phyloP scores from a whole-genome alignment of 2,113 vertebrate genomes.

The Aix galericulata region DNA sequence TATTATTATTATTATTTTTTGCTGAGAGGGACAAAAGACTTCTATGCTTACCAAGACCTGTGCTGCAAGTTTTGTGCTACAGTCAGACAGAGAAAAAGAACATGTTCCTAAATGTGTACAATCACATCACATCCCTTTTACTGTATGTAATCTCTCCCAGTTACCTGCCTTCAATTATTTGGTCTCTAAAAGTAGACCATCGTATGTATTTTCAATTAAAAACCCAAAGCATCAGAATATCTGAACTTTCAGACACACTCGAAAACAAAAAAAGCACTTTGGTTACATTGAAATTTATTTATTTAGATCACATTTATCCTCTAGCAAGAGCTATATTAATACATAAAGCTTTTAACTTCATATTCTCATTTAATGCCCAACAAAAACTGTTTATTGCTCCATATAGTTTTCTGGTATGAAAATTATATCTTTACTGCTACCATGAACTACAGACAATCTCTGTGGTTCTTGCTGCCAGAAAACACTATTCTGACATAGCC shows the following conservation, averaged over 20 bases:
- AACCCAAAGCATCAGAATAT: not conserved
- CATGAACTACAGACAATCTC: not conserved
- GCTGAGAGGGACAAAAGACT: not conserved
- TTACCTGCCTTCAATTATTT: not conserved
- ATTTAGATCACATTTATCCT: not conserved
- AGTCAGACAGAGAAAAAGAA: not conserved
- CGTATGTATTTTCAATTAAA: not conserved
- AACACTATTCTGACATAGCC: not conserved
- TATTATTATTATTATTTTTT: no score
- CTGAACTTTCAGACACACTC: not conserved
- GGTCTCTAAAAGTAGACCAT: not conserved
- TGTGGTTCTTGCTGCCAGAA: not conserved
- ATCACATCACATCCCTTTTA: accelerated
- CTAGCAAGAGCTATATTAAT: not conserved
- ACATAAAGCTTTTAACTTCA: not conserved
- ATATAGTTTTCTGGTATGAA: not conserved
- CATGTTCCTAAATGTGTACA: not conserved
- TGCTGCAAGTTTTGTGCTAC: not conserved
- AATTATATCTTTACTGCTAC: not conserved
- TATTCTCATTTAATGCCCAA: not conserved
- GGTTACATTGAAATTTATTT: not conserved
- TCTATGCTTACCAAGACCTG: not conserved
- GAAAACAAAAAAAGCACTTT: not conserved
- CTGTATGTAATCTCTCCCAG: not conserved
- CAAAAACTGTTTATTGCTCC: not conserved